Evolutionary conservation across 2,888 invertebrate species (phyloP).

Genomic region (Cheiracanthium punctorium): DNA sequence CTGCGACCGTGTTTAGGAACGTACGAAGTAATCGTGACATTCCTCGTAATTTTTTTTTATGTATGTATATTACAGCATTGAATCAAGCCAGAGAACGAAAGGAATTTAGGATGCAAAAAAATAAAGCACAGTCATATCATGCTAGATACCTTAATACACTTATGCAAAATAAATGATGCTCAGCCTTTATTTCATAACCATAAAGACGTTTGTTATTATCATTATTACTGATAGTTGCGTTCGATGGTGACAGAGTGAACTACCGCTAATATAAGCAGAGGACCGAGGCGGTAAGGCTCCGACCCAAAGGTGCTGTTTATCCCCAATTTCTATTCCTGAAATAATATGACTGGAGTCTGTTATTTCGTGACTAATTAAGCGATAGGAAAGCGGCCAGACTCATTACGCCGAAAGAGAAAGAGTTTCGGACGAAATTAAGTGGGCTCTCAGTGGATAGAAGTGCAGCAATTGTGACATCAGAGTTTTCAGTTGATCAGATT

Average conservation of each 20-base stretch:
- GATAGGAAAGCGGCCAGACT: neutral
- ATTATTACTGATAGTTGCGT: neutral
- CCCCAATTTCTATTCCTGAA: neutral
- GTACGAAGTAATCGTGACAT: too few relatives aligned
- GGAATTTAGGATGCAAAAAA: too few relatives aligned
- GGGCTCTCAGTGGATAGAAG: too few relatives aligned
- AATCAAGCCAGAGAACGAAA: too few relatives aligned
- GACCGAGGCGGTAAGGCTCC: neutral
- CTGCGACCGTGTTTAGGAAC: too few relatives aligned
- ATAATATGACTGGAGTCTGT: neutral
- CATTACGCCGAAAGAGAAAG: neutral
- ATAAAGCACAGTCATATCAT: too few relatives aligned
- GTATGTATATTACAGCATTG: too few relatives aligned
- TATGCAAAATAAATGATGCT: neutral
- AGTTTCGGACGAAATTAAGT: too few relatives aligned
- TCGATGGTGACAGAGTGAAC: too few relatives aligned
- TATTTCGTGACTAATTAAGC: conserved; percentile 5
- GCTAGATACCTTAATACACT: neutral
- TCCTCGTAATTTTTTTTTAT: too few relatives aligned
- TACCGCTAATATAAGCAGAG: neutral
- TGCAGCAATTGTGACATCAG: too few relatives aligned
- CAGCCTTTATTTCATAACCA: neutral
- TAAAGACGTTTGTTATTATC: neutral
- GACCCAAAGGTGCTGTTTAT: neutral
- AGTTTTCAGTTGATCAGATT: too few relatives aligned